Base-by-base conservation (phyloP, 2,797 vertebrate genomes). In the Phrynocephalus forsythii region DNA sequence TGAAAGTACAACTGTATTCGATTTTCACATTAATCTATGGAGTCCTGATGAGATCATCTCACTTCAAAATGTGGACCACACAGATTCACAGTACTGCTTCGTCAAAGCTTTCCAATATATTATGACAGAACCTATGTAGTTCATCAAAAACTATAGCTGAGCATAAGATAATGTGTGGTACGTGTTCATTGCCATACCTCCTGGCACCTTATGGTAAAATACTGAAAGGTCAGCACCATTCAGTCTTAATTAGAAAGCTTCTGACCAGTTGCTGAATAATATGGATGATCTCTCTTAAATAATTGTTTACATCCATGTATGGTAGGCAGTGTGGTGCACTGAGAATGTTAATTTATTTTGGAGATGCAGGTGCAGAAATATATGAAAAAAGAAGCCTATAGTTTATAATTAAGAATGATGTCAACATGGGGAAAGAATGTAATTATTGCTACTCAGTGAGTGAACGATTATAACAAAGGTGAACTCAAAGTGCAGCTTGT, bases 101-200 rank as follows among this genome's bases (percentile, higher is more conserved):
- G 67, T 78, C 20, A 48, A 66, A 69, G 24, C 3, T 78, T 83
- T 30, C 38, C 60, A 48, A 38, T 22, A 33, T 60, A 18, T 28
- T 84, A 52, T 73, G 73, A 44, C n/a, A 92, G 79, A 79, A n/a
- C 79, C 83, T 87, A 0, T 86, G 80, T 52, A 79, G 82, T n/a
- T 77, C 75, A 84, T 16, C 84, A 89, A 87, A 66, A 89, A 56
- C 30, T 86, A 76, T 75, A 44, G 8, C 67, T 79, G 50, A 84
- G 82, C 52, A 73, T 77, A 87, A 71, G 75, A 60, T 83, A 83
- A 88, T 83, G 82, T 87, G 69, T 52, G 52, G 24, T 20, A 18
- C 28, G 66, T 87, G 90, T 91, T 83, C 75, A 82, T 77, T 28
- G 30, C 84, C 71, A 79, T 66, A 87, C 87, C 85, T 92, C 30